A percentile compares a stretch with the other conserved stretches of the same genome.
These are phyloP conservation scores for Arothron firmamentum DNA, from an alignment of 2,113 vertebrate genomes.

Conservation along the genomic window DNA sequence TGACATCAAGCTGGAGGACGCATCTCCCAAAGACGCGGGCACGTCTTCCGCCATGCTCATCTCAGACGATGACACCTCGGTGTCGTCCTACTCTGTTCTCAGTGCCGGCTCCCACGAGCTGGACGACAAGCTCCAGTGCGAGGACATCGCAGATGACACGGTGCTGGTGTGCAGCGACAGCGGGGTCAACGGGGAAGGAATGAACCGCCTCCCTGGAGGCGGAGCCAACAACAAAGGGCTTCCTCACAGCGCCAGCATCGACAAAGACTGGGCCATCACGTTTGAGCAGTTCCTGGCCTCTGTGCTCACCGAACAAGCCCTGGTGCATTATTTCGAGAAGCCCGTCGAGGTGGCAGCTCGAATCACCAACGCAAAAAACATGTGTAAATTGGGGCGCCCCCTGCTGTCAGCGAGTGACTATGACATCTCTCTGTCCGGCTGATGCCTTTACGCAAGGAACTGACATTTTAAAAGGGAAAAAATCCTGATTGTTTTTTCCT, in stretches of 20 bases:
- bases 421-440: constrained; percentile 92
- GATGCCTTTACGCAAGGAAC: constrained; percentile 25
- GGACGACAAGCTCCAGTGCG: constrained; percentile 92
- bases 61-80: constrained; percentile 92
- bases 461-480: constrained; percentile 30
- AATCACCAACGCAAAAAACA: constrained; percentile 90
- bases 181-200: not conserved
- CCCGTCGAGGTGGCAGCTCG: constrained; percentile 84
- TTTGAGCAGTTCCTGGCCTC: constrained; percentile 97
- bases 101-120: constrained; percentile 91
- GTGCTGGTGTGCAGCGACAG: constrained; percentile 82
- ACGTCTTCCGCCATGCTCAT: constrained; percentile 91
- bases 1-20: constrained; percentile 92
- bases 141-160: constrained; percentile 93
- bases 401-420: constrained; percentile 86
- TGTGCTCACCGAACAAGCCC: constrained; percentile 88
- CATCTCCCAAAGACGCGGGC: constrained; percentile 85
- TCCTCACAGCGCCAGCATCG: constrained; percentile 83
- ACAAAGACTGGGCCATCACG: constrained; percentile 96
- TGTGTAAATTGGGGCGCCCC: constrained; percentile 82
- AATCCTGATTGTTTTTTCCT: not conserved
- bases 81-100: constrained; percentile 97
- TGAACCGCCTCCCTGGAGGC: constrained; percentile 10
- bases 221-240: constrained; percentile 59
- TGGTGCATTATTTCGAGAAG: constrained; percentile 94